Percentiles rank a stretch among this genome's conserved stretches.
Evolutionary conservation across 2,113 vertebrate species (phyloP).

Genomic region (Tychaedon coryphoeus): DNA sequence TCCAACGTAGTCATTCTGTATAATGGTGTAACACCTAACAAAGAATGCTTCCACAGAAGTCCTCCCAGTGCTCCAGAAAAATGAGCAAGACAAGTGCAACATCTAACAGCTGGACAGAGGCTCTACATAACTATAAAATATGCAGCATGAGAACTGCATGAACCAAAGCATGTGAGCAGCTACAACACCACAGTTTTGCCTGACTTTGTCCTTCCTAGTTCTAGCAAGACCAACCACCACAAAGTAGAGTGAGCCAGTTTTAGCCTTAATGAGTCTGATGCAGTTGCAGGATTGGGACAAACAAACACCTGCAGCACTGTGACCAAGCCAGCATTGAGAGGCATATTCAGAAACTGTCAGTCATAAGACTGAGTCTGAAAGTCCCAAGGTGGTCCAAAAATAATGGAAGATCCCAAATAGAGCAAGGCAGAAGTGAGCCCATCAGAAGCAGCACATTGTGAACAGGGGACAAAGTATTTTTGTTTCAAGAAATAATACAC

Average conservation of each 20-base stretch:
- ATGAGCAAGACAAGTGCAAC: not conserved
- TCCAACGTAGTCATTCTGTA: not conserved
- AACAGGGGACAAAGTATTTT: not conserved
- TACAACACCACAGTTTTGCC: not conserved
- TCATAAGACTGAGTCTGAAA: not conserved
- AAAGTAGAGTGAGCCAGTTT: not conserved
- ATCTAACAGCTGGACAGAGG: not conserved
- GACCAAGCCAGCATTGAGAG: not conserved
- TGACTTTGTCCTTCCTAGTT: not conserved
- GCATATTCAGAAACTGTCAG: not conserved
- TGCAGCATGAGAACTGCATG: not conserved
- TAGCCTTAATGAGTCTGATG: not conserved
- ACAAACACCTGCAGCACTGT: not conserved
- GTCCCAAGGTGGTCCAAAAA: not conserved
- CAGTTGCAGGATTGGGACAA: not conserved
- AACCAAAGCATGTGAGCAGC: not conserved
- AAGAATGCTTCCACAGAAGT: not conserved
- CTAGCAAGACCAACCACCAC: not conserved
- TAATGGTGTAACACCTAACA: not conserved
- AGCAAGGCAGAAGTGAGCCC: not conserved
- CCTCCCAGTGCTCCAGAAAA: not conserved
- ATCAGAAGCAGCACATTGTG: not conserved
- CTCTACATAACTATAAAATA: not conserved
- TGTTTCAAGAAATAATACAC: not conserved
- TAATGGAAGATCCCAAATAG: fast-evolving